A percentile compares a stretch with the other conserved stretches of the same genome.
These are phyloP conservation scores for Pempheris klunzingeri DNA, from an alignment of 2,797 vertebrate genomes.

Conservation along the genomic window DNA sequence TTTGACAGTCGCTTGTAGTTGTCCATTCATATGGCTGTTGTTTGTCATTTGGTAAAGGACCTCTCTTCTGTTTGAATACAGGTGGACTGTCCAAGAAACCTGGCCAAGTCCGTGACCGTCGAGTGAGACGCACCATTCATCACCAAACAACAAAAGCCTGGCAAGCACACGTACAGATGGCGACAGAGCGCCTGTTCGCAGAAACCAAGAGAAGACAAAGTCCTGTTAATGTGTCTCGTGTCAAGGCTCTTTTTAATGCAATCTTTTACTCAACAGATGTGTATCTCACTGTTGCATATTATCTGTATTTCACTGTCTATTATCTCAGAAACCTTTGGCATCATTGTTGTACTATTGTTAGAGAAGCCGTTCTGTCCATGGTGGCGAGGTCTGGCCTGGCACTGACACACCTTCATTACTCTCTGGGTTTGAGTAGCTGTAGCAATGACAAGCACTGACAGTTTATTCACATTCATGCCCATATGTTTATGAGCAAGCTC, in stretches of 20 bases:
- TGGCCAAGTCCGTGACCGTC: conserved; percentile 98
- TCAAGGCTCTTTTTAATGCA: conserved; percentile 68
- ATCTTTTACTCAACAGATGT: conserved; percentile 48
- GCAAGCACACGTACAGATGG: conserved; percentile 31
- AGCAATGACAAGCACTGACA: conserved; percentile 14
- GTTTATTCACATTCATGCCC: conserved; percentile 13
- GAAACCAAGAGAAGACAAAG: conserved; percentile 53
- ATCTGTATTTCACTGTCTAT: conserved; percentile 49
- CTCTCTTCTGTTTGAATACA: conserved; percentile 70
- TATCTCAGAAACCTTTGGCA: conserved; percentile 46
- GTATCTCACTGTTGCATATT: conserved; percentile 55
- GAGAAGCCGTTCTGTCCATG: conserved; percentile 39
- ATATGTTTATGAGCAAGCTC: conserved; percentile 8
- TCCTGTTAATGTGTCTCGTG: conserved; percentile 54
- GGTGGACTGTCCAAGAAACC: conserved; percentile 99
- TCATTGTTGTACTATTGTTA: conserved; percentile 41
- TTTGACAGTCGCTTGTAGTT: conserved; percentile 21
- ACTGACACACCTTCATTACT: conserved; percentile 14
- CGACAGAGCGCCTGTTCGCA: conserved; percentile 31
- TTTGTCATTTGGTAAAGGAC: conserved; percentile 15
- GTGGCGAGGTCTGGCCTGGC: conserved; percentile 68
- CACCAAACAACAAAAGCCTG: conserved; percentile 31
- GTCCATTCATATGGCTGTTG: background rate
- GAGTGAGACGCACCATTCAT: conserved; percentile 84
- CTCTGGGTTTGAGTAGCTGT: conserved; percentile 25